A percentile compares a stretch with the other conserved stretches of the same genome.
Evolutionary conservation across 1,140 invertebrate genomes (phyloP).

Genomic region (Tyrophagus putrescentiae): DNA sequence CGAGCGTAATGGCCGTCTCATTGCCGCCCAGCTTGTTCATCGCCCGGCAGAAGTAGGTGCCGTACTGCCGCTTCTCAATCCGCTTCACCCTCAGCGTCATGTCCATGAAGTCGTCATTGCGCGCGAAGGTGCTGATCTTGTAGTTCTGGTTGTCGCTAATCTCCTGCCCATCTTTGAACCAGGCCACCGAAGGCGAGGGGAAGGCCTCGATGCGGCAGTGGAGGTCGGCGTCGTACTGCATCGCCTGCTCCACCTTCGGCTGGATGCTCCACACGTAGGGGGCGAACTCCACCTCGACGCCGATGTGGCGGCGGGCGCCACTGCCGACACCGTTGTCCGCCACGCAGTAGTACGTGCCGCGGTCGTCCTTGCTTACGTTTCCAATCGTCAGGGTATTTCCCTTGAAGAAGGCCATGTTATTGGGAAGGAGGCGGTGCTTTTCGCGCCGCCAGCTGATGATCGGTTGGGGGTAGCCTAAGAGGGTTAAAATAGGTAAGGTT

Average conservation of each 20-base stretch:
- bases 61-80: constrained; percentile 76
- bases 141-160: constrained; percentile 78
- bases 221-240: constrained; percentile 80
- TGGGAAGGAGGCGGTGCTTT: constrained; percentile 79
- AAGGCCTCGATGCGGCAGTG: constrained; percentile 83
- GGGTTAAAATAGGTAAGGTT: constrained; percentile 7
- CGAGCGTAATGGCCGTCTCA: constrained; percentile 55
- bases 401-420: constrained; percentile 41
- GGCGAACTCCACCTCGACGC: constrained; percentile 63
- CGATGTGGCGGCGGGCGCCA: constrained; percentile 66
- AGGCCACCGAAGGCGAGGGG: constrained; percentile 68
- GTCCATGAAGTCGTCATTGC: constrained; percentile 73
- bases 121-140: constrained; percentile 67
- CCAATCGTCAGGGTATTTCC: constrained; percentile 63
- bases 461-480: constrained; percentile 50
- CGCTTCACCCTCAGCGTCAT: constrained; percentile 73
- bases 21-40: constrained; percentile 68
- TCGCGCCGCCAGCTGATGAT: constrained; percentile 77
- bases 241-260: constrained; percentile 44
- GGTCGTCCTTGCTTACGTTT: constrained; percentile 57
- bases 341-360: constrained; percentile 82
- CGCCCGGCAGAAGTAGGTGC: constrained; percentile 67
- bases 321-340: constrained; percentile 66
- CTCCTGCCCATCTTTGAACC: constrained; percentile 60
- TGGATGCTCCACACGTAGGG: constrained; percentile 62